phyloP scores from a whole-genome alignment of 2,888 invertebrate species.

The Parnassius apollo region DNA sequence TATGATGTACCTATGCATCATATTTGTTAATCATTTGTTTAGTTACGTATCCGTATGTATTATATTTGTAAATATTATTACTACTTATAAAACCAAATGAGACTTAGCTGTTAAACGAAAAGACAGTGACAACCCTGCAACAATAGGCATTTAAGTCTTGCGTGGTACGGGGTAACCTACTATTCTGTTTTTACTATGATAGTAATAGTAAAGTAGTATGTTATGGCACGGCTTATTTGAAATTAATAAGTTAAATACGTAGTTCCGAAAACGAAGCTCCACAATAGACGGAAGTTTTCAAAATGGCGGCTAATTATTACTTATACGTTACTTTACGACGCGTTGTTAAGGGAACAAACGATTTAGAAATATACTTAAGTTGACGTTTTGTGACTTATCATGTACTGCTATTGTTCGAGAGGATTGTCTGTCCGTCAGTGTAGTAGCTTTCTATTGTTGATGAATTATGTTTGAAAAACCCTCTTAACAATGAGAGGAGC shows the following conservation, averaged over 20 bases:
- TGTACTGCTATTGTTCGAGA: constrained; percentile 32
- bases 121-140: no score
- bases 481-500: no score
- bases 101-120: no score
- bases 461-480: constrained; percentile 28
- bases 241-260: constrained; percentile 18
- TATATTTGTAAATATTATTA: no score
- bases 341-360: constrained; percentile 39
- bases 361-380: constrained; percentile 35
- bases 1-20: no score
- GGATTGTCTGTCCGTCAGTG: constrained; percentile 30
- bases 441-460: constrained; percentile 37
- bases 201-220: not conserved
- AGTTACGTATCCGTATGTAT: no score
- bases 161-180: no score
- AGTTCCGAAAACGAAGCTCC: constrained; percentile 38
- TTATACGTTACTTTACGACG: constrained; percentile 40
- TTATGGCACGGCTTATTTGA: constrained; percentile 15
- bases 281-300: constrained; percentile 41
- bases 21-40: no score
- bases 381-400: constrained; percentile 32
- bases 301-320: constrained; percentile 46
- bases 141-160: no score
- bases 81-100: no score
- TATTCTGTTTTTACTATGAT: no score